Evolutionary conservation across 2,888 invertebrate genomes (phyloP).

Genomic region (Caenorhabditis angaria): DNA sequence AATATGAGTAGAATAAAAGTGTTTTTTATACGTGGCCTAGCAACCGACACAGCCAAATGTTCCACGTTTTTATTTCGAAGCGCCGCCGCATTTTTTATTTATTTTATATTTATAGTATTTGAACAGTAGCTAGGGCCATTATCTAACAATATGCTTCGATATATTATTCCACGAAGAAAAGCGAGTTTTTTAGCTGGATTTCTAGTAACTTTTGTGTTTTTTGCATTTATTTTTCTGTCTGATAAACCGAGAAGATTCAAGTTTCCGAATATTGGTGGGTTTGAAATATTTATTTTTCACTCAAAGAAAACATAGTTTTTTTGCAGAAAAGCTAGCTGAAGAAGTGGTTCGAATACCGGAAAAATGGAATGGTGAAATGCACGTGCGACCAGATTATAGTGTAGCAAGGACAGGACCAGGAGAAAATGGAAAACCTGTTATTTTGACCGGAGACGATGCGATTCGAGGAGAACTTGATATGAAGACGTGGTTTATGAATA

Average conservation of each 20-base stretch:
- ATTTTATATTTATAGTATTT: slow-evolving; percentile 3
- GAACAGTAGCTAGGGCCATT: no score
- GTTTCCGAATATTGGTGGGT: slow-evolving; percentile 34
- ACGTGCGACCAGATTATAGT: slow-evolving; percentile 40
- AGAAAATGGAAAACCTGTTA: slow-evolving; percentile 56
- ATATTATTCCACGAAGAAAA: slow-evolving; percentile 42
- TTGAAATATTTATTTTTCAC: slow-evolving; percentile 7
- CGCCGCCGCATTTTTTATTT: slow-evolving; percentile 3
- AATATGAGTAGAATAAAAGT: no score
- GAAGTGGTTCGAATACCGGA: slow-evolving; percentile 22
- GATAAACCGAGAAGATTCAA: neutral
- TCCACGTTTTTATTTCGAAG: slow-evolving; percentile 3
- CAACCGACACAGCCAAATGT: neutral
- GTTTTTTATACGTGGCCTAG: neutral
- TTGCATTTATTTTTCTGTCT: neutral
- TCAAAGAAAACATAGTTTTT: neutral
- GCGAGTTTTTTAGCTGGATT: slow-evolving; percentile 29
- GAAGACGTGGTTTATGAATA: slow-evolving; percentile 71
- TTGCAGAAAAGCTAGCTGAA: slow-evolving; percentile 38
- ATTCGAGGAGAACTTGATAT: slow-evolving; percentile 53
- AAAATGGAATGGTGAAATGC: slow-evolving; percentile 32
- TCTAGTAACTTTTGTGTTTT: neutral
- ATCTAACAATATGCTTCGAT: slow-evolving; percentile 35
- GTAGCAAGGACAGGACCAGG: slow-evolving; percentile 49
- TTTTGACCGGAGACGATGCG: slow-evolving; percentile 52